A percentile compares a stretch with the other conserved stretches of the same genome.
Evolutionary conservation across 2,113 vertebrate genomes (phyloP).

Genomic region (Silurus meridionalis): DNA sequence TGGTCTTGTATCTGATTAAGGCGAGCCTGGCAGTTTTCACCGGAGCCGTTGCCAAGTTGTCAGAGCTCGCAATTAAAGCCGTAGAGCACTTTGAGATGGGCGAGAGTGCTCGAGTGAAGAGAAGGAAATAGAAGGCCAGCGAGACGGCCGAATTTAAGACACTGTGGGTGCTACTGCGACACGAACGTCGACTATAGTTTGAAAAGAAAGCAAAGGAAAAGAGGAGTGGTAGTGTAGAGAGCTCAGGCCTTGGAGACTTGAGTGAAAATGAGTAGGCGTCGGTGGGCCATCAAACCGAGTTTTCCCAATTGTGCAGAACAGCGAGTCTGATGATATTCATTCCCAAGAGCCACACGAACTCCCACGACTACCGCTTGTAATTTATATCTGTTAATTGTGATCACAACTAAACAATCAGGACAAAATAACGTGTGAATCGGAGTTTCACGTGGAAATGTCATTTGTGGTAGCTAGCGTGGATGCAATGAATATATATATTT

Average conservation of each 20-base stretch:
- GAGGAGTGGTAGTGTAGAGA: background rate
- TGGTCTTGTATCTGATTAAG: conserved; percentile 30
- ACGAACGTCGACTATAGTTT: background rate
- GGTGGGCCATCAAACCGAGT: conserved; percentile 11
- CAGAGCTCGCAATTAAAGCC: conserved; percentile 29
- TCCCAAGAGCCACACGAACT: background rate
- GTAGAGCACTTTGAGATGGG: conserved; percentile 37
- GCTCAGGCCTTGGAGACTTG: background rate
- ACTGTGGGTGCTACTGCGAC: background rate
- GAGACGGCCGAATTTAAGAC: background rate
- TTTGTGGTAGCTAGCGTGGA: background rate
- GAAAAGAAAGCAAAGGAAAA: background rate
- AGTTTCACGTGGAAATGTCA: background rate
- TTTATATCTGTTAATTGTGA: conserved; percentile 44
- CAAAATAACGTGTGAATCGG: background rate
- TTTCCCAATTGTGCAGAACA: background rate
- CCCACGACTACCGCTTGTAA: conserved; percentile 9
- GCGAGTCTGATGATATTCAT: background rate
- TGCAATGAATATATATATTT: background rate
- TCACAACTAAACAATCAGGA: background rate
- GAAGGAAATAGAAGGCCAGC: background rate
- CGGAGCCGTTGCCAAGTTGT: conserved; percentile 23
- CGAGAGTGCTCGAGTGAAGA: conserved; percentile 14
- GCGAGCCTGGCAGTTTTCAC: conserved; percentile 1
- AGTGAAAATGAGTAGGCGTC: conserved; percentile 28